Evolutionary conservation across 92 coral and sea anemone species (phyloP).

Genomic region (Nematostella vectensis): DNA sequence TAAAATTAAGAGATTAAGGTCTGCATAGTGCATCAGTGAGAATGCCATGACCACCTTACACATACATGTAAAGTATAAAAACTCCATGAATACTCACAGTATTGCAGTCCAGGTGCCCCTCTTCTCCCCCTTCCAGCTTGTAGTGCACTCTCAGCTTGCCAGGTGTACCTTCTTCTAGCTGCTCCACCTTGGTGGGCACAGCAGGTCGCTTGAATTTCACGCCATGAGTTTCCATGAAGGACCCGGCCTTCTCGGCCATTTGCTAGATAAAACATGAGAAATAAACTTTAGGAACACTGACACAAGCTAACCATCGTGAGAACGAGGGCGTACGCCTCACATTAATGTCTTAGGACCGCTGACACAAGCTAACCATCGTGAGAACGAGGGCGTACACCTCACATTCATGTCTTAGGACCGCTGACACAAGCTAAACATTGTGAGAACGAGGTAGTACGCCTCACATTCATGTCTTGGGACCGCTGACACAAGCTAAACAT

Average conservation of each 20-base stretch:
- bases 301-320: background rate
- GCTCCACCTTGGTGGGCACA: constrained; percentile 84
- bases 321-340: no score
- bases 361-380: background rate
- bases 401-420: no score
- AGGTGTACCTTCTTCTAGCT: constrained; percentile 87
- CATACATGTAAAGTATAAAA: no score
- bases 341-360: no score
- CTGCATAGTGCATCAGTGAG: no score
- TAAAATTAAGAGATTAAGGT: no score
- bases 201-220: constrained; percentile 73
- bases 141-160: constrained; percentile 71
- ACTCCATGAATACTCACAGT: no score
- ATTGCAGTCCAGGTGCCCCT: constrained; percentile 71
- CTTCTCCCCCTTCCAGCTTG: constrained; percentile 76
- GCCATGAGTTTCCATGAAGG: constrained; percentile 63
- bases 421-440: no score
- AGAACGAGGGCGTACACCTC: background rate
- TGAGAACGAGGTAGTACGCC: no score
- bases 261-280: constrained; percentile 37
- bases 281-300: background rate
- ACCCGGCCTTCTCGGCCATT: constrained; percentile 93
- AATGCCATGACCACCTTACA: no score
- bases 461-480: no score
- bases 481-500: no score